These are phyloP conservation scores for Ephestia elutella DNA, from an alignment of 1,140 invertebrate species.

Conservation along the genomic window DNA sequence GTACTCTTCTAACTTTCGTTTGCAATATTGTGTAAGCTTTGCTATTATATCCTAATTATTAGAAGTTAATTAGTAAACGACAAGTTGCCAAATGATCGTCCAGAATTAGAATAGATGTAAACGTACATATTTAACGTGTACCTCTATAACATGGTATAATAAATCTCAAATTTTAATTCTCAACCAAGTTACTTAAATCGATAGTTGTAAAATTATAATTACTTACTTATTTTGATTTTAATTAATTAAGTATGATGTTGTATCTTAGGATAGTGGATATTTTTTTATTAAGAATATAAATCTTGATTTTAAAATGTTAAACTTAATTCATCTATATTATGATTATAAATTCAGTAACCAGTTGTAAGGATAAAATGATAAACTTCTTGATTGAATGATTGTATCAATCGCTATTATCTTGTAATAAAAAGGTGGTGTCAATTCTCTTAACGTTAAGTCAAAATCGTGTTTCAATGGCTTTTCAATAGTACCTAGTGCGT, in stretches of 20 bases:
- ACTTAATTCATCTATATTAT: conserved; percentile 14
- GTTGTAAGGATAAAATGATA: not conserved
- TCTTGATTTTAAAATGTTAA: conserved; percentile 16
- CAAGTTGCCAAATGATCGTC: conserved; percentile 71
- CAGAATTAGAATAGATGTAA: conserved; percentile 32
- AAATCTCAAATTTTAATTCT: conserved; percentile 5
- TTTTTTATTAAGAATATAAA: conserved; percentile 17
- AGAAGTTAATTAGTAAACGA: conserved; percentile 43
- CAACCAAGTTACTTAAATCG: not conserved
- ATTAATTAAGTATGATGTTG: not conserved
- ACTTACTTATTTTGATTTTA: not conserved
- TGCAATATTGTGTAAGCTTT: conserved; percentile 10
- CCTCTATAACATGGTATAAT: not conserved
- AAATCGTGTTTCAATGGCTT: too few relatives aligned
- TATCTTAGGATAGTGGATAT: conserved; percentile 26
- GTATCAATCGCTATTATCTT: not conserved
- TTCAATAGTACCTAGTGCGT: too few relatives aligned
- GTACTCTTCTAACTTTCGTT: not conserved
- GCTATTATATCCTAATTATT: conserved; percentile 30
- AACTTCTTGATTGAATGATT: not conserved
- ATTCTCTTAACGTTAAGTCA: too few relatives aligned
- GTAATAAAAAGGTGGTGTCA: too few relatives aligned
- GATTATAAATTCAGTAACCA: conserved; percentile 14
- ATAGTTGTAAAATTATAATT: not conserved
- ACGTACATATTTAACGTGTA: conserved; percentile 16